A percentile compares a stretch with the other conserved stretches of the same genome.
phyloP scores from a whole-genome alignment of 2,113 vertebrate genomes.

The Aphyosemion australe region DNA sequence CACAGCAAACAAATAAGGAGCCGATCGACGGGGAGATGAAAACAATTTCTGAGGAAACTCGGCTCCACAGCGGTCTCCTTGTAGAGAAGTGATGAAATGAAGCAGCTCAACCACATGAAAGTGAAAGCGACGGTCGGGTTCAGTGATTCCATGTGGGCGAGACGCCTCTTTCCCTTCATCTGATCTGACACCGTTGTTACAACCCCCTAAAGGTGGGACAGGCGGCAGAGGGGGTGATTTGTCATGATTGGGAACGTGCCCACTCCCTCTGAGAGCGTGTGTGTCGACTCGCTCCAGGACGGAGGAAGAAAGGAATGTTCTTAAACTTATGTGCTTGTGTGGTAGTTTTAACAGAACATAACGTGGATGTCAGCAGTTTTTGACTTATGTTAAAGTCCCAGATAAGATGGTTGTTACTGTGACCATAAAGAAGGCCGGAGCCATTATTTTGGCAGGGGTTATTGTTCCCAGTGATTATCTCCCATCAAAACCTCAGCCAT shows the following conservation, averaged over 20 bases:
- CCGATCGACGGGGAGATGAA: too few relatives aligned
- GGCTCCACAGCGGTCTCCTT: not conserved
- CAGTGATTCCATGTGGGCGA: conserved; percentile 15
- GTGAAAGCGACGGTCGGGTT: conserved; percentile 7
- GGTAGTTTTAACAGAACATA: not conserved
- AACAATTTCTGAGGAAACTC: conserved; percentile 22
- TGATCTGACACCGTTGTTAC: conserved; percentile 38
- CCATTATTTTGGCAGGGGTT: conserved; percentile 27
- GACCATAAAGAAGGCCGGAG: conserved; percentile 37
- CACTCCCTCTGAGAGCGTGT: not conserved
- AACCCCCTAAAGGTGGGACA: conserved; percentile 33
- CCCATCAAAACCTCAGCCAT: conserved; percentile 48
- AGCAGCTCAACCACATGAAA: conserved; percentile 26
- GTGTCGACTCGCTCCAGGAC: not conserved
- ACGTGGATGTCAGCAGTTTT: not conserved
- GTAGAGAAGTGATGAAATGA: conserved; percentile 24
- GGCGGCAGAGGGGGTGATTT: conserved; percentile 41
- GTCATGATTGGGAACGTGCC: conserved; percentile 47
- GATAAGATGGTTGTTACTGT: conserved; percentile 46
- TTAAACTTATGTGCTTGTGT: not conserved
- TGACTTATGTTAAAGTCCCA: conserved; percentile 5
- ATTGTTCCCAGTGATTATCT: conserved; percentile 53
- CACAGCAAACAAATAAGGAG: not conserved
- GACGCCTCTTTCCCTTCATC: conserved; percentile 23
- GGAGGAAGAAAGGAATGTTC: not conserved